These are phyloP conservation scores for Cyanoramphus novaezelandiae DNA, from an alignment of 2,113 vertebrate species.

Conservation along the genomic window DNA sequence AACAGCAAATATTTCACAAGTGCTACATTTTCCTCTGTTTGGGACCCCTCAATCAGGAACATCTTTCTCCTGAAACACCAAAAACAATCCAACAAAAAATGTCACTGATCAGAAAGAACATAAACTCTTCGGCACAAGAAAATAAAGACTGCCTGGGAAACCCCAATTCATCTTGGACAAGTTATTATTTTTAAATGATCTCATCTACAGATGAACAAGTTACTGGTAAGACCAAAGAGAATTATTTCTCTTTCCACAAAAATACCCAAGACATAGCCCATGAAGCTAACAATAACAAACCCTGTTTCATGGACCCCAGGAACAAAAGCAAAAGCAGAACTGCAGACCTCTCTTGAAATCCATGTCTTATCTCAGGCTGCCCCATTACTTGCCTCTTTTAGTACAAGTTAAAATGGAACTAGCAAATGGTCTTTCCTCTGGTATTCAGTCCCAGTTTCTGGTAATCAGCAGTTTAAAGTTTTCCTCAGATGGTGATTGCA, in stretches of 20 bases:
- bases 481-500: not conserved
- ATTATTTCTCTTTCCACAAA: not conserved
- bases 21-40: not conserved
- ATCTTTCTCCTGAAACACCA: not conserved
- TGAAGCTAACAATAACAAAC: not conserved
- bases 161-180: not conserved
- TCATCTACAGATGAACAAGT: not conserved
- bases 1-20: not conserved
- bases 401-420: not conserved
- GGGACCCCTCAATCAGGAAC: not conserved
- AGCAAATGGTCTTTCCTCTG: not conserved
- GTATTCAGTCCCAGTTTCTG: not conserved
- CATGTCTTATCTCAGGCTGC: not conserved
- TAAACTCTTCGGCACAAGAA: not conserved
- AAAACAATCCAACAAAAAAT: not conserved
- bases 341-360: not conserved
- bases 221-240: not conserved
- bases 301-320: not conserved
- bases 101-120: not conserved
- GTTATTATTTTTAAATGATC: not conserved
- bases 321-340: not conserved
- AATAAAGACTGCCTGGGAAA: not conserved
- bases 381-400: not conserved
- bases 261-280: not conserved
- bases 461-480: constrained; percentile 5